Evolutionary conservation across 1,140 invertebrate species (phyloP).

Genomic region (Hyles vespertilio): DNA sequence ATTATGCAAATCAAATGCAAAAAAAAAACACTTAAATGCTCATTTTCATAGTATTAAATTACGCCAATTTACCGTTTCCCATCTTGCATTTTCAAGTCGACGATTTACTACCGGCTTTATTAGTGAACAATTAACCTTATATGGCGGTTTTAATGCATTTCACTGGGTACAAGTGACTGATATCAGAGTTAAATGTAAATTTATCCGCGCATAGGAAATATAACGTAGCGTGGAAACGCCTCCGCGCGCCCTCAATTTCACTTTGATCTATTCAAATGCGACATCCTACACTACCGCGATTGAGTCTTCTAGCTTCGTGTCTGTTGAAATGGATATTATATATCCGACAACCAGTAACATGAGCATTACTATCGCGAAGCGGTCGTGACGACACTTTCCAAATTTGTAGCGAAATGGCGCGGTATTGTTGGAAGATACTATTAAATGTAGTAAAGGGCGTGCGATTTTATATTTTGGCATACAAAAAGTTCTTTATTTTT

Average conservation of each 20-base stretch:
- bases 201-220: conserved; percentile 18
- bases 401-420: no score
- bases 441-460: no score
- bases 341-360: not conserved
- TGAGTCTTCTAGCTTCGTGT: conserved; percentile 4
- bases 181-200: conserved; percentile 17
- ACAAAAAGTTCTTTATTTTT: no score
- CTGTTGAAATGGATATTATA: conserved; percentile 1
- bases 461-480: no score
- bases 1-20: no score
- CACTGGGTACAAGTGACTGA: conserved; percentile 6
- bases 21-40: no score
- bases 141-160: conserved; percentile 14
- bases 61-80: no score
- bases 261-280: conserved; percentile 26
- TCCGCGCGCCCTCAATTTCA: conserved; percentile 22
- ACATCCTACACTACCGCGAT: conserved; percentile 15
- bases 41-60: no score
- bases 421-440: no score
- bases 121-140: conserved; percentile 6
- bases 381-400: no score
- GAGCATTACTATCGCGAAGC: no score
- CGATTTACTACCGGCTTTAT: not conserved
- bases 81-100: not conserved
- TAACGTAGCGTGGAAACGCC: conserved; percentile 21